Percentiles rank a stretch among this genome's conserved stretches.
These are phyloP conservation scores for Stictonetta naevosa DNA, from an alignment of 2,113 vertebrate genomes.

Conservation along the genomic window DNA sequence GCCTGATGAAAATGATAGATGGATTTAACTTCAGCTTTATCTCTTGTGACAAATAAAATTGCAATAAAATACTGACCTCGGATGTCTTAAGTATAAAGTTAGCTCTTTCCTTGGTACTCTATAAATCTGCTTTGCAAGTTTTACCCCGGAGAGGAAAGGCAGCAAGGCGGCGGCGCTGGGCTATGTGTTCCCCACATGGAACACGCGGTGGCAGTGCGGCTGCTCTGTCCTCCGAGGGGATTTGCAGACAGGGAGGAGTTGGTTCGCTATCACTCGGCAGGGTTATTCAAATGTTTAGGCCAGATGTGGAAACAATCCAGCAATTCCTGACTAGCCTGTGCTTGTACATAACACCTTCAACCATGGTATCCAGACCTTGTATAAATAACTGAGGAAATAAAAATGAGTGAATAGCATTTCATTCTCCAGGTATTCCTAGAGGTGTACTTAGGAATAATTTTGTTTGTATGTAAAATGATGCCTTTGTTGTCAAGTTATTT, in stretches of 20 bases:
- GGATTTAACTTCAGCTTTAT: neutral
- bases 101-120: rapidly evolving
- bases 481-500: neutral
- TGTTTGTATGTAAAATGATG: neutral
- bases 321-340: neutral
- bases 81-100: neutral
- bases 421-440: neutral
- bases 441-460: neutral
- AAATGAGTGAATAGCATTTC: rapidly evolving
- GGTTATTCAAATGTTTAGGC: rapidly evolving
- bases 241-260: rapidly evolving
- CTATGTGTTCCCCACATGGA: neutral
- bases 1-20: neutral
- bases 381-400: neutral
- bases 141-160: rapidly evolving
- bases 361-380: neutral
- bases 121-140: rapidly evolving
- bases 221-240: neutral
- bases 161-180: rapidly evolving
- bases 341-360: neutral
- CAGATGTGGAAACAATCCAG: too few species aligned
- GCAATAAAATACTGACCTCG: rapidly evolving
- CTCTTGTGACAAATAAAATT: neutral
- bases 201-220: slow-evolving; percentile 33
- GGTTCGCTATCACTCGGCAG: rapidly evolving